Percentiles rank a stretch among this genome's conserved stretches.
These are phyloP conservation scores for Percina caprodes DNA, from an alignment of 2,113 vertebrate species.

Conservation along the genomic window DNA sequence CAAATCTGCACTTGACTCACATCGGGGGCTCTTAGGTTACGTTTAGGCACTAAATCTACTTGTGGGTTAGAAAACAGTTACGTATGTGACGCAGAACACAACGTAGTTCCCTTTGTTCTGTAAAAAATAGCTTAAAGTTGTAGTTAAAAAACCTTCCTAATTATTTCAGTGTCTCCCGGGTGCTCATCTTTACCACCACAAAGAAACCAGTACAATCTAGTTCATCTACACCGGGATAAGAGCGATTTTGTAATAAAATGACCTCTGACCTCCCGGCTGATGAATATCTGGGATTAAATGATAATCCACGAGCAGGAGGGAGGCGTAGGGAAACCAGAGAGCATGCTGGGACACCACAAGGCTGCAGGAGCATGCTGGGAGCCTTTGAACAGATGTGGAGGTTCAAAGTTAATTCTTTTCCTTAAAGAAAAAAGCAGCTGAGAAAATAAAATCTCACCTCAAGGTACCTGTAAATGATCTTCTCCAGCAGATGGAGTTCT, in stretches of 20 bases:
- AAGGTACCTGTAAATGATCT: background rate
- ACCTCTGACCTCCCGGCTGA: constrained; percentile 66
- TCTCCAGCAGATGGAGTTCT: background rate
- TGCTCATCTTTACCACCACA: background rate
- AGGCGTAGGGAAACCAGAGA: constrained; percentile 25
- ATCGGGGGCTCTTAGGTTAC: too few relatives aligned
- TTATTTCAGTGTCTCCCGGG: too few relatives aligned
- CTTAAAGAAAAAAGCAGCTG: background rate
- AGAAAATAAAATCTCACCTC: background rate
- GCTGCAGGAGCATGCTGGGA: constrained; percentile 1
- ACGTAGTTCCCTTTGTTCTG: too few relatives aligned
- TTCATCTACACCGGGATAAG: constrained; percentile 4
- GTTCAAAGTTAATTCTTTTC: background rate
- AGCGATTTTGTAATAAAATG: constrained; percentile 16
- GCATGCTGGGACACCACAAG: constrained; percentile 10
- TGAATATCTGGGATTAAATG: constrained; percentile 78
- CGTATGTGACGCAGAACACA: too few relatives aligned
- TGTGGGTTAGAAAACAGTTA: too few relatives aligned
- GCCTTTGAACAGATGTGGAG: background rate
- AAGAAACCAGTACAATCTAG: background rate
- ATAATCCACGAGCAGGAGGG: constrained; percentile 72
- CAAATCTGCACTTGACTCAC: too few relatives aligned
- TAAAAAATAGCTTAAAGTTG: too few relatives aligned
- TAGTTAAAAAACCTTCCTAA: too few relatives aligned
- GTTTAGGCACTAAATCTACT: too few relatives aligned